A percentile compares a stretch with the other conserved stretches of the same genome.
Conservation (phyloP, 2,113 vertebrate genomes). For the Morphnarchus princeps region DNA sequence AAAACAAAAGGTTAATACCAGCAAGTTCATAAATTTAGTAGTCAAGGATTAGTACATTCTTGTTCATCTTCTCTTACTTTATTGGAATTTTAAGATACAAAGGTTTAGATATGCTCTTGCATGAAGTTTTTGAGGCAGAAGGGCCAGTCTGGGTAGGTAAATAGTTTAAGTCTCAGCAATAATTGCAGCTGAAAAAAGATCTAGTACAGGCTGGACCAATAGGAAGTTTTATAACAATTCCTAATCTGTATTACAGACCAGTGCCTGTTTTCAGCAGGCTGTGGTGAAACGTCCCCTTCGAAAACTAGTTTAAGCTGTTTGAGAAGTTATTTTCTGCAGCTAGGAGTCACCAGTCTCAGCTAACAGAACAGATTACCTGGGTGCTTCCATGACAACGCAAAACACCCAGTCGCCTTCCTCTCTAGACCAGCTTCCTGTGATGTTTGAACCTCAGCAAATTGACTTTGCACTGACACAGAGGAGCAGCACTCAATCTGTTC, state of each 20-base stretch:
- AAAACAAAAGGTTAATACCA: slow-evolving; percentile 40
- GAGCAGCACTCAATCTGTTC: background rate
- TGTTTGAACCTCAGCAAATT: background rate
- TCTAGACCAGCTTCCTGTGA: background rate
- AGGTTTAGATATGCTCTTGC: background rate
- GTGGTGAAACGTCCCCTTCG: background rate
- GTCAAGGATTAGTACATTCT: background rate
- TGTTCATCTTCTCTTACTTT: background rate
- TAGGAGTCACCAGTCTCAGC: background rate
- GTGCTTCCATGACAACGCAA: background rate
- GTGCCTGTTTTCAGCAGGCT: background rate
- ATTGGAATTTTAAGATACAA: background rate
- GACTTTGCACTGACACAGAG: background rate
- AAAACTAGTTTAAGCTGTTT: background rate
- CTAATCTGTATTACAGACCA: background rate
- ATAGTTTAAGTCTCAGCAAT: background rate
- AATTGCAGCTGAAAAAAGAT: background rate
- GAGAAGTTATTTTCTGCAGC: background rate
- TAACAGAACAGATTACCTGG: background rate
- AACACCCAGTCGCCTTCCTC: background rate
- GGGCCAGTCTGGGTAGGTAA: background rate
- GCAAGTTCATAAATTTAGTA: slow-evolving; percentile 37
- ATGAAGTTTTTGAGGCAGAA: background rate
- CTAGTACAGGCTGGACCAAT: background rate
- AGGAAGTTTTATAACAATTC: background rate